These are phyloP conservation scores for Takifugu ocellatus DNA, from an alignment of 2,797 vertebrate species.

Conservation along the genomic window DNA sequence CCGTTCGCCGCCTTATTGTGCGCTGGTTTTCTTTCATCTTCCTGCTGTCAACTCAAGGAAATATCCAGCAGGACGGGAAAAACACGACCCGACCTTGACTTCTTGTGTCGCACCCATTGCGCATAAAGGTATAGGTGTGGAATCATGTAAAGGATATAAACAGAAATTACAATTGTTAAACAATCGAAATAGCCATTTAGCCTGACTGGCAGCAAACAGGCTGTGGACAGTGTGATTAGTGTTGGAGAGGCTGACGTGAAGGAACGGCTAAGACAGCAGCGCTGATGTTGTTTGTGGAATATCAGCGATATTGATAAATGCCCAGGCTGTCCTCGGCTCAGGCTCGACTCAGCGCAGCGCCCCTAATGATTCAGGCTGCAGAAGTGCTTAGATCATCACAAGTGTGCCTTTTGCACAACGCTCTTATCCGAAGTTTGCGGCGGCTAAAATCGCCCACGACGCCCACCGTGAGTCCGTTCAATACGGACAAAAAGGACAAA, in stretches of 20 bases:
- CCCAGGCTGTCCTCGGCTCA: conserved; percentile 51
- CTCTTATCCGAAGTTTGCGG: conserved; percentile 43
- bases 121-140: conserved; percentile 1
- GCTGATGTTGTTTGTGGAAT: conserved; percentile 28
- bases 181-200: not conserved
- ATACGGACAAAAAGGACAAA: conserved; percentile 15
- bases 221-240: conserved; percentile 24
- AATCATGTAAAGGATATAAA: not conserved
- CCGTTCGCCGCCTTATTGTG: too few relatives aligned
- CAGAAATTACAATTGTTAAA: conserved; percentile 5
- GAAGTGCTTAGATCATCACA: conserved; percentile 67
- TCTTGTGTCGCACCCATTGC: too few relatives aligned
- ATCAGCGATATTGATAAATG: conserved; percentile 41
- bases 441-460: conserved; percentile 35
- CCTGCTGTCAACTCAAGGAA: not conserved
- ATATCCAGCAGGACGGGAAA: too few relatives aligned
- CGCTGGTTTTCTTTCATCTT: not conserved
- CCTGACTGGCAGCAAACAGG: conserved; percentile 27
- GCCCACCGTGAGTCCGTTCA: conserved; percentile 42
- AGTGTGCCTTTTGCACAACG: conserved; percentile 51
- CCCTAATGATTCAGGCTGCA: conserved; percentile 59
- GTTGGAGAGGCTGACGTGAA: conserved; percentile 26
- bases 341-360: conserved; percentile 50
- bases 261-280: conserved; percentile 7
- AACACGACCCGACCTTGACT: too few relatives aligned